phyloP scores from a whole-genome alignment of 2,797 vertebrate genomes.

The Crenichthys baileyi region DNA sequence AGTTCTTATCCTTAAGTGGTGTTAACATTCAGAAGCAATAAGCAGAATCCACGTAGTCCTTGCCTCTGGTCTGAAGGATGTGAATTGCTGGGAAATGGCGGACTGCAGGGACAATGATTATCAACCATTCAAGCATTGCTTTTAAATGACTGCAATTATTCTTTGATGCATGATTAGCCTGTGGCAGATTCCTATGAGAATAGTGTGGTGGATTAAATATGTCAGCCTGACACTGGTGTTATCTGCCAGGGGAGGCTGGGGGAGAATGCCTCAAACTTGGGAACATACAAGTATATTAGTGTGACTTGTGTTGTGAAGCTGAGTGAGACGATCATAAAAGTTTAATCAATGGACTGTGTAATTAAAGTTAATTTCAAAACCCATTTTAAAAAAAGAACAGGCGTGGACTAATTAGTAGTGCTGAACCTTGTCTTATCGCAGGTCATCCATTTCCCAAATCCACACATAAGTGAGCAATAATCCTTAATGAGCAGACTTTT shows the following conservation, averaged over 20 bases:
- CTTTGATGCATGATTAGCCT: conserved; percentile 68
- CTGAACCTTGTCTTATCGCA: conserved; percentile 42
- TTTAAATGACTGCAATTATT: conserved; percentile 77
- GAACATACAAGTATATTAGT: conserved; percentile 36
- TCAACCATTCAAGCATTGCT: conserved; percentile 62
- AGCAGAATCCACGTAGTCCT: conserved; percentile 27
- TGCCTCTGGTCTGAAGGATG: conserved; percentile 30
- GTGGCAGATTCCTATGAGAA: conserved; percentile 53
- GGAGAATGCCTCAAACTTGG: conserved; percentile 24
- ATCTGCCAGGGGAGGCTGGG: conserved; percentile 44
- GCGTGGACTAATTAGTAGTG: conserved; percentile 42
- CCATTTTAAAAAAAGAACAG: conserved; percentile 26
- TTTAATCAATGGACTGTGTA: conserved; percentile 35
- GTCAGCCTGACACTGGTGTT: conserved; percentile 53
- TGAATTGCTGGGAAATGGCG: conserved; percentile 43
- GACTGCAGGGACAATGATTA: conserved; percentile 52
- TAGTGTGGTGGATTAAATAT: conserved; percentile 61
- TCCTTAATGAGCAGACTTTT: conserved; percentile 47
- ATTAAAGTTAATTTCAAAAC: conserved; percentile 47
- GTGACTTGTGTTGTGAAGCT: conserved; percentile 29
- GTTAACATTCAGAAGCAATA: conserved; percentile 18
- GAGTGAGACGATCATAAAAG: conserved; percentile 24
- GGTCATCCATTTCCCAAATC: conserved; percentile 45
- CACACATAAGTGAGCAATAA: conserved; percentile 45
- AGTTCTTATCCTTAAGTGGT: conserved; percentile 9